Percentiles rank a stretch among this genome's conserved stretches.
phyloP scores from a whole-genome alignment of 2,113 vertebrate species.

The Sarotherodon lohbergeri region DNA sequence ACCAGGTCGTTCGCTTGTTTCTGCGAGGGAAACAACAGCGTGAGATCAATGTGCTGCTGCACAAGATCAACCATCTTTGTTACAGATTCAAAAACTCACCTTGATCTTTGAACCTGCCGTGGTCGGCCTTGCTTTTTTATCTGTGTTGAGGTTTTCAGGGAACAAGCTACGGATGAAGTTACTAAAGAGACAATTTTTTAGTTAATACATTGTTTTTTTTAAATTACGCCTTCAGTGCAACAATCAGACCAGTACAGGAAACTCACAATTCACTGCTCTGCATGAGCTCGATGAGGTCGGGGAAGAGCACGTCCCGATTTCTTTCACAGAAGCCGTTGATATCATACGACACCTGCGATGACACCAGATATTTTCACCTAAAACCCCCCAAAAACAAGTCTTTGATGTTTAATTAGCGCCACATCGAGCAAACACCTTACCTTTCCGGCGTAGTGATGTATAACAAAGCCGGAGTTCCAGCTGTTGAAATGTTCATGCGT shows the following conservation, averaged over 20 bases:
- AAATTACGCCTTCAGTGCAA: neutral
- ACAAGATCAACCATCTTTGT: neutral
- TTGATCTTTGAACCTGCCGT: conserved; percentile 92
- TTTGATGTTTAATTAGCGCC: neutral
- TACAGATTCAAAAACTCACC: conserved; percentile 52
- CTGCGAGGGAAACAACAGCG: conserved; percentile 56
- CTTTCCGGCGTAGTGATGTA: conserved; percentile 97
- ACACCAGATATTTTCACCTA: neutral
- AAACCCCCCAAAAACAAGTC: neutral
- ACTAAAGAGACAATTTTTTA: conserved; percentile 50
- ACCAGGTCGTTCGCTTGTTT: conserved; percentile 96
- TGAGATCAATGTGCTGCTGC: neutral
- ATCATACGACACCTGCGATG: conserved; percentile 85
- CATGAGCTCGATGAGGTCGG: conserved; percentile 94
- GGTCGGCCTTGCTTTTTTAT: conserved; percentile 90
- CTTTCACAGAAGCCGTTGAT: conserved; percentile 91
- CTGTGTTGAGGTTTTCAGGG: conserved; percentile 88
- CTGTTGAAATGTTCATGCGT: conserved; percentile 95
- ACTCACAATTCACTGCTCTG: conserved; percentile 93
- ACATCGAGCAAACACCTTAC: conserved; percentile 45
- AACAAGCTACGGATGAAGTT: conserved; percentile 87
- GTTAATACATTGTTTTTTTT: fast-evolving
- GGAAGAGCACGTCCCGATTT: conserved; percentile 92
- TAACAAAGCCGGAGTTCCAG: conserved; percentile 89
- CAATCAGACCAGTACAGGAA: neutral